Base-by-base conservation (phyloP, 2,797 vertebrate genomes). In the Aulostomus chinensis region DNA sequence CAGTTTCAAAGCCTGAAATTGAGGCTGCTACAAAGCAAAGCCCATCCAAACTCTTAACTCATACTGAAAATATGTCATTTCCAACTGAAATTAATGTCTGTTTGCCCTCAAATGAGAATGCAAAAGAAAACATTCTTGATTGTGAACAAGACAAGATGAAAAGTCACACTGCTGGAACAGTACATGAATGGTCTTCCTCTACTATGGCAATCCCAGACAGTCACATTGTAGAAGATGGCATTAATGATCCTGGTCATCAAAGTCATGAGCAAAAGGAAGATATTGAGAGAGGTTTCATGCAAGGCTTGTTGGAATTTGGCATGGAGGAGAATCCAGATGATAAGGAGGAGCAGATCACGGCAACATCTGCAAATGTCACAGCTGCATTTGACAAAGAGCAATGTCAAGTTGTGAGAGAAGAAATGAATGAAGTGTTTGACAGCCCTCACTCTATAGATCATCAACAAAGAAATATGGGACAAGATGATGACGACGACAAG, bases 21-120 rank as follows among this genome's bases (percentile, higher is more conserved):
- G 38, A 42, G 29, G 43, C 25, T 51, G 17, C 40, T 15, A 30
- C 33, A 49, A 76, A 81, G 64, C 38, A 53, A 9, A 63, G 20
- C 22, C 50, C 64, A 52, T 50, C 81, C 20, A 64, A 84, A 64
- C 49, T 57, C 49, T 78, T 66, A 3, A 29, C 32, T 18, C 22
- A 62, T n/a, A 28, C 57, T 39, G 59, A 13, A 56, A 71, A 57
- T 59, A 13, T 53, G 21, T 30, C 24, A 13, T 58, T 42, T 53
- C 43, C 71, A 2, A 31, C 43, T 18, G 55, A 67, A 16, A 47
- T 39, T 9, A 45, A 46, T 59, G 24, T 30, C 14, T 22, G 18
- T 37, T 46, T 61, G 4, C 18, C 55, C 18, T 68, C 58, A 59
- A 46, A 63, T 36, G 8, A 43, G 15, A 52, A 50, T 1, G 13